Base-by-base conservation (phyloP, 2,113 vertebrate genomes). In the Hippoglossus stenolepis region DNA sequence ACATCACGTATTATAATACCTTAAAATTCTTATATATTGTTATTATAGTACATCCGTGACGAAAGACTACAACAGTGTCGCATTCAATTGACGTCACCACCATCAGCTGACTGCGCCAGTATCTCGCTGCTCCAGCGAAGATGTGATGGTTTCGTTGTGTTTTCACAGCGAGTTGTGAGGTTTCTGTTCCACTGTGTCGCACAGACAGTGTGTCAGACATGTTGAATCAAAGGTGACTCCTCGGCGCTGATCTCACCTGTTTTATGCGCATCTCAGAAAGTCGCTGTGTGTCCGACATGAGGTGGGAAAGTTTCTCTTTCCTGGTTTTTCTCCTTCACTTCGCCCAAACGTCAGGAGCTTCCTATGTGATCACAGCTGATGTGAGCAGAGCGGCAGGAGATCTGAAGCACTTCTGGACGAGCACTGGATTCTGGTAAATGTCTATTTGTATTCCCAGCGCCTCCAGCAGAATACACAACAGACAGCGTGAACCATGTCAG, bases 351-450 rank as follows among this genome's bases (percentile, higher is more conserved):
- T 74, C 57, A 0, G n/a, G 5, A 3, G 24, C 70, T 24, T 75
- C 89, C 0, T 64, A 77, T 60, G 62, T 83, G 11, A 65, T 95
- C 66, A 56, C 54, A 7, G 93, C 88, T 0, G 91, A 93, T n/a
- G 80, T 80, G n/a, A 56, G 70, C 5, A 82, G 47, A 59, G 72
- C 88, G 2, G 58, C 83, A 0, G 79, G 82, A 59, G 77, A 87
- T 0, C 82, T 95, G 0, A 88, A 61, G 23, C 94, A 93, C 63
- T 95, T 95, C 83, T 95, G 95, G 95, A 94, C 82, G 62, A 95
- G 95, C 84, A 93, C 93, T 2, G 95, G 95, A 5, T 95, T 95
- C 90, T 95, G 95, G 95, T 95, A 71, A 13, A 93, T 83, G 13
- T 2, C 4, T 13, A 18, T 35, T 31, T 21, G 10, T 18, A 8